Evolutionary conservation across 1,140 invertebrate species (phyloP).

Genomic region (Drosophila hydei): DNA sequence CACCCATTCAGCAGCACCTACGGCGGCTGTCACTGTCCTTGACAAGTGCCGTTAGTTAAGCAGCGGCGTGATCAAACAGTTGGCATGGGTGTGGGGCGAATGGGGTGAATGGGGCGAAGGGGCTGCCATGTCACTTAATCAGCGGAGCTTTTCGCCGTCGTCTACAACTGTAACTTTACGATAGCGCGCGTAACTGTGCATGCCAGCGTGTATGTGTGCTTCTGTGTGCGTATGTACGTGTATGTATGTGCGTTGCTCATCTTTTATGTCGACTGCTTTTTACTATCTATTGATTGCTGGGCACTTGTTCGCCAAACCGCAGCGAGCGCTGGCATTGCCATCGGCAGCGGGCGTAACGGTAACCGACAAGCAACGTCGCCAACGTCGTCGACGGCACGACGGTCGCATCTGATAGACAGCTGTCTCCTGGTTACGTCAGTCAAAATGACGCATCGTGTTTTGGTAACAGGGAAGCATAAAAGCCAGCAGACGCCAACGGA

Average conservation of each 20-base stretch:
- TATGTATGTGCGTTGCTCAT: slow-evolving; percentile 18
- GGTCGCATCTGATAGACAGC: slow-evolving; percentile 81
- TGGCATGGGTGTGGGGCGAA: neutral
- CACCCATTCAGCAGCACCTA: neutral
- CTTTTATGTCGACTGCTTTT: slow-evolving; percentile 25
- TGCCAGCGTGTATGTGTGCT: neutral
- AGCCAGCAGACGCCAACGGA: slow-evolving; percentile 21
- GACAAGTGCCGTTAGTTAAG: slow-evolving; percentile 40
- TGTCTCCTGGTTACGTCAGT: slow-evolving; percentile 84
- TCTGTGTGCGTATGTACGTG: neutral
- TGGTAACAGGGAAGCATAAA: slow-evolving; percentile 83
- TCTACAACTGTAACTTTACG: slow-evolving; percentile 29
- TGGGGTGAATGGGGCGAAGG: neutral
- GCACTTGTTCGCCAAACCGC: slow-evolving; percentile 80
- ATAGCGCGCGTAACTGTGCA: slow-evolving; percentile 9
- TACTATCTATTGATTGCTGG: slow-evolving; percentile 53
- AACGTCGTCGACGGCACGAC: slow-evolving; percentile 40
- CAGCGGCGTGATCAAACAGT: slow-evolving; percentile 33
- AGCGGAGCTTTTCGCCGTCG: slow-evolving; percentile 27
- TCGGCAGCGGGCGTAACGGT: slow-evolving; percentile 75
- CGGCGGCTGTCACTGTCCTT: slow-evolving; percentile 49
- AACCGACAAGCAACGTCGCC: slow-evolving; percentile 46
- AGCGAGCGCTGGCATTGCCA: slow-evolving; percentile 73
- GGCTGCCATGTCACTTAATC: neutral
- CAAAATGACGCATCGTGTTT: slow-evolving; percentile 84